Evolutionary conservation across 2,888 invertebrate genomes (phyloP).

Genomic region (Octonoba sinensis): DNA sequence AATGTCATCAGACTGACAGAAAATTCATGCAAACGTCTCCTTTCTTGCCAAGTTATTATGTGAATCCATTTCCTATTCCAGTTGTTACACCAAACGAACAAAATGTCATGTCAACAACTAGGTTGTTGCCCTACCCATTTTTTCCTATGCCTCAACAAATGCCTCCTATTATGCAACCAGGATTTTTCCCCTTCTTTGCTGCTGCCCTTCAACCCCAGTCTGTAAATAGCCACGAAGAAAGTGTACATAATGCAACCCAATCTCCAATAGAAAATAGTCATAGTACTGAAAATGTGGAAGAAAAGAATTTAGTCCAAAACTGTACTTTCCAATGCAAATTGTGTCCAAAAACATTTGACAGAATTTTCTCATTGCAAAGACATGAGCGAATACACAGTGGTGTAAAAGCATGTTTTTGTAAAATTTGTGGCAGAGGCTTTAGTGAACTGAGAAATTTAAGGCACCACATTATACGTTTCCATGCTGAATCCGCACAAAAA

Average conservation of each 20-base stretch:
- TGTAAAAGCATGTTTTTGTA: conserved; percentile 70
- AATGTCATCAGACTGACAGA: conserved; percentile 64
- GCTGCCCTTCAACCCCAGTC: conserved; percentile 31
- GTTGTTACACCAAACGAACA: conserved; percentile 57
- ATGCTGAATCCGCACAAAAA: conserved; percentile 68
- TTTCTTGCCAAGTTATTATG: conserved; percentile 52
- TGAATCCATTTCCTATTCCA: conserved; percentile 60
- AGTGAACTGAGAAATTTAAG: conserved; percentile 71
- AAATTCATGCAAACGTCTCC: conserved; percentile 55
- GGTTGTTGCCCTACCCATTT: conserved; percentile 54
- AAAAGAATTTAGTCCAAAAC: conserved; percentile 34
- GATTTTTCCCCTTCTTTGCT: conserved; percentile 61
- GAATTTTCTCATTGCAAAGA: conserved; percentile 70
- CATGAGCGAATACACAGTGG: conserved; percentile 72
- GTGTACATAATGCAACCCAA: conserved; percentile 12
- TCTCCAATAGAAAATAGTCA: conserved; percentile 51
- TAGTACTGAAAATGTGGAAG: conserved; percentile 60
- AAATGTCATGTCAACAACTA: conserved; percentile 38
- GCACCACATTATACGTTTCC: conserved; percentile 71
- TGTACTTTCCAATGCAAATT: conserved; percentile 68
- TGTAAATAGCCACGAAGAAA: conserved; percentile 21
- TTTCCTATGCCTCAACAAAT: conserved; percentile 62
- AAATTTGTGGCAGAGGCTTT: conserved; percentile 71
- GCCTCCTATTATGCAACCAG: conserved; percentile 54
- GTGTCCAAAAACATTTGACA: conserved; percentile 71